Evolutionary conservation across 1,140 invertebrate genomes (phyloP), one percentile per base, ranked within the genome.

Genomic region (Branchinecta lynchi): DNA sequence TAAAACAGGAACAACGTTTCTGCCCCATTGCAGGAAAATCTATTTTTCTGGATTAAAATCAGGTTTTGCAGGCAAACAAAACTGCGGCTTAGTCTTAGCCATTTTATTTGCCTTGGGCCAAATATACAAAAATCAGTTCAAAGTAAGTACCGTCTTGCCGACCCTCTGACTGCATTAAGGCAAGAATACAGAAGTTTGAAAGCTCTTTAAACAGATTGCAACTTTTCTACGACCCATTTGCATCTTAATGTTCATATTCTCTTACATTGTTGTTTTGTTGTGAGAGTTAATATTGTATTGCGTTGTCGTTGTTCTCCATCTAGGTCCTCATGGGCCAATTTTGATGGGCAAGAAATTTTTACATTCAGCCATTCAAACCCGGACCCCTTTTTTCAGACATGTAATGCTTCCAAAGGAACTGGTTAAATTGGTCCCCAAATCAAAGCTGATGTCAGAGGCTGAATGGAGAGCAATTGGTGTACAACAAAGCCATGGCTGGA

Each of bases 381-480:
- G 15, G 32, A 70, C 32, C 45, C 74, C 73, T 68, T 68, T 66
- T 81, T 84, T 68, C 76, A 94, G 92, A 74, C 94, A 97, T 84
- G 93, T 96, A 10, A 88, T 93, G 45, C 79, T 96, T 66, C 90
- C 94, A 10, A 90, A 90, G 78, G 92, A 95, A 72, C 82, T 95
- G 78, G 88, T 88, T n/a, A 92, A 92, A 77, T 77, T 87, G 68
- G 86, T 96, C 10, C 93, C 93, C 2, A 92, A 89, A 79, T 90
- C 88, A 73, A 90, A 92, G 80, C 79, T 96, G 66, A 92, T 97
- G 87, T 84, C 87, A 3, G 93, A 97, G 80, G 79, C 84, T 43
- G 93, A 97, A 81, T 96, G 93, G 94, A 84, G 93, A 78, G 82
- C 85, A 71, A 86, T 96, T 74, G 93, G 93, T 10, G 89, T 97